Base-by-base conservation (phyloP, 2,888 invertebrate species). In the Helicoverpa assulta region DNA sequence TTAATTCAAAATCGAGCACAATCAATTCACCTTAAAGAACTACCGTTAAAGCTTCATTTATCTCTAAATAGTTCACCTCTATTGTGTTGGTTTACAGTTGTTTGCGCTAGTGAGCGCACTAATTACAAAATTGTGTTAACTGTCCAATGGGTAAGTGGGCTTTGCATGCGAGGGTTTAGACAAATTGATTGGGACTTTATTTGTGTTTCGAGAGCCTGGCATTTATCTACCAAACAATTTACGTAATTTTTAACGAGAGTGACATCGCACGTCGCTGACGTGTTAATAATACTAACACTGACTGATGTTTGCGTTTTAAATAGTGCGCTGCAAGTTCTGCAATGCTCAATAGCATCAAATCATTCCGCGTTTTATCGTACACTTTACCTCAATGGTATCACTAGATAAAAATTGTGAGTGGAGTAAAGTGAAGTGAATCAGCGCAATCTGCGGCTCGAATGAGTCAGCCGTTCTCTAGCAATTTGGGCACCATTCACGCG, bases 401-500 rank as follows among this genome's bases (percentile, higher is more conserved):
- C 81, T 80, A 82, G 82, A 85, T 86, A 85, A 86, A 90, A 86
- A 47, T 47, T 85, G 82, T 83, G 81, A 89, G 85, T 84, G 85
- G 78, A 84, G 82, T 83, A 87, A 89, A 89, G 88, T 86, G 86
- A 86, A 90, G 90, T 91, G 92, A 93, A 92, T 92, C 89, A 89
- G 82, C 86, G 91, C 89, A 91, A 92, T 93, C 89, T 90, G 88
- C 72, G 85, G 82, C 79, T 85, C 81, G 90, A 91, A 91, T 92
- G 92, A 92, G 88, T 92, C 92, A 90, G 91, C 90, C 88, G 91
- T 91, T 92, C 90, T 86, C 86, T 88, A 86, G 90, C 93, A 94
- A 94, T 94, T 94, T 94, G 88, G 90, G 80, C 88, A 88, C 93
- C 86, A 94, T 94, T 94, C 94, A 94, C 80, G 83, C 80, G 82